Percentiles rank a stretch among this genome's conserved stretches.
phyloP scores from a whole-genome alignment of 1,140 invertebrate species.

The Drosophila cardini region DNA sequence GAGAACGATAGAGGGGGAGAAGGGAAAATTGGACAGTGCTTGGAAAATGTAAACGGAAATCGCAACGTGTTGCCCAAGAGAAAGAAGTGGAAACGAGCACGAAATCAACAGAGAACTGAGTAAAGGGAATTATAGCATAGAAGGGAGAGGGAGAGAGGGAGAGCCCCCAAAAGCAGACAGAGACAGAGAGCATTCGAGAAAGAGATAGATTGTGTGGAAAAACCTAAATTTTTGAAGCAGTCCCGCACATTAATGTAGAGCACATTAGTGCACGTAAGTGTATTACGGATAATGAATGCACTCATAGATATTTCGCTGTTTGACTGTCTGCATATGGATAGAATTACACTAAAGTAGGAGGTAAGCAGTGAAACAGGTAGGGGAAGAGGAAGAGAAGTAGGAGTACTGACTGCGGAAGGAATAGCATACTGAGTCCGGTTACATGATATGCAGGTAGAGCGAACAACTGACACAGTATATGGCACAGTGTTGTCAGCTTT shows the following conservation, averaged over 20 bases:
- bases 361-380: too few relatives aligned
- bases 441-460: conserved; percentile 39
- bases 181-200: background rate
- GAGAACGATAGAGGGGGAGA: background rate
- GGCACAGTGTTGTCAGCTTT: background rate
- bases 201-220: conserved; percentile 4
- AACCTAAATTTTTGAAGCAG: conserved; percentile 70
- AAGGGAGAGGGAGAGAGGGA: background rate
- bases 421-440: conserved; percentile 36
- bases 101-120: conserved; percentile 10
- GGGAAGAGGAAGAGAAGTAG: background rate
- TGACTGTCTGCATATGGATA: conserved; percentile 48
- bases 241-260: conserved; percentile 75
- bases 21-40: conserved; percentile 7
- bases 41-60: conserved; percentile 19
- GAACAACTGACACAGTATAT: background rate
- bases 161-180: background rate
- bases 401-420: conserved; percentile 29
- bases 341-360: background rate
- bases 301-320: conserved; percentile 75
- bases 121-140: background rate
- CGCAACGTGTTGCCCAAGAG: conserved; percentile 30
- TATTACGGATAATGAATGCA: conserved; percentile 83
- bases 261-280: conserved; percentile 83
- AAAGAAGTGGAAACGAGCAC: conserved; percentile 3